phyloP scores from a whole-genome alignment of 2,797 vertebrate species.

The Phrynocephalus guinanensis region DNA sequence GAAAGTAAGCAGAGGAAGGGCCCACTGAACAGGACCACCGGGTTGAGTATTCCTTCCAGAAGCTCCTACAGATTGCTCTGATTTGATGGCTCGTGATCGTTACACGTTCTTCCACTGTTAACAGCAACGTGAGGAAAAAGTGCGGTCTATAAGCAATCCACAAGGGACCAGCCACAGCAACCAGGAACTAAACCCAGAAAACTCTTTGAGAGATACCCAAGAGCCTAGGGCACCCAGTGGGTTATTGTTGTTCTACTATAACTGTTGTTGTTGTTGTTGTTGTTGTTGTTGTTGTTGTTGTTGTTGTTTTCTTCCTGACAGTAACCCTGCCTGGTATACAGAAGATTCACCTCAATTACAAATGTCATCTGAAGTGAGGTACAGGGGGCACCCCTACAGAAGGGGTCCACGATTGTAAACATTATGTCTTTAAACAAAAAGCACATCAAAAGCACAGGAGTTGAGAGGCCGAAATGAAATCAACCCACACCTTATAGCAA shows the following conservation, averaged over 20 bases:
- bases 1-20: no score
- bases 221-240: background rate
- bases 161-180: background rate
- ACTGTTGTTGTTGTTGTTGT: no score
- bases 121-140: background rate
- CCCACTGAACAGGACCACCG: background rate
- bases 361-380: background rate
- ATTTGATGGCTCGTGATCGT: fast-evolving
- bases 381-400: background rate
- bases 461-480: background rate
- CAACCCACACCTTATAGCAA: background rate
- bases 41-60: background rate
- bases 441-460: background rate
- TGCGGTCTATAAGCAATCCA: background rate
- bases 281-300: no score
- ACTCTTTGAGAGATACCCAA: background rate
- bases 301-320: background rate
- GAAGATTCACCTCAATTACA: background rate
- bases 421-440: background rate
- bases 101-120: constrained; percentile 17
- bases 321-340: no score
- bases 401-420: background rate
- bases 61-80: background rate
- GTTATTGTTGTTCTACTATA: no score
- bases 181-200: background rate